Evolutionary conservation across 2,888 invertebrate genomes (phyloP), one percentile per base, ranked within the genome.

Genomic region (Lasioglossum zephyrum): DNA sequence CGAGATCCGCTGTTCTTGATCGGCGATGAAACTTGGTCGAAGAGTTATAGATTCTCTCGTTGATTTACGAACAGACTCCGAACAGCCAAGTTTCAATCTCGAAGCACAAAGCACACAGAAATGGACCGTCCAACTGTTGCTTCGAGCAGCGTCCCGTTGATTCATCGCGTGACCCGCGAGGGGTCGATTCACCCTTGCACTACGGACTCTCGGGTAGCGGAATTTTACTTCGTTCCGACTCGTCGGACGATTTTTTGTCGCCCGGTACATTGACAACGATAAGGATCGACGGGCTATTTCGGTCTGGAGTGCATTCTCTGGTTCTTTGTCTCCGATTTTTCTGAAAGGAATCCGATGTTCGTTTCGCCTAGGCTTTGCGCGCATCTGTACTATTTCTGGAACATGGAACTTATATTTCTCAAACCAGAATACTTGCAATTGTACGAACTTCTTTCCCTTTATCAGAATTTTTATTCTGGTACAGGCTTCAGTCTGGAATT

Each of bases 61-160:
- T 47, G 16, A 47, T 47, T 47, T 47, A 47, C 16, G 5, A 39
- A 39, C 39, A 39, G 16, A 47, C 4, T 2, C 6, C 49, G 22
- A 9, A 22, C 53, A 22, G 53, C 9, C 53, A 53, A 53, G 53
- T 53, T 22, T 53, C 53, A 53, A 22, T 53, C 53, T n/a, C n/a
- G 57, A 57, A 57, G 9, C 53, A 53, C 57, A 9, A 57, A 57
- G 31, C 63, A 31, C 60, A 13, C 63, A 63, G 63, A 31, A 31
- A 63, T 63, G 49, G 31, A 22, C 16, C 75, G 53, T 57, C 36
- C 57, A 70, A 57, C 77, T 77, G 84, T 78, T 82, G 82, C 84
- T 69, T 63, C 77, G 13, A 49, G 26, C 16, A 18, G 44, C 36
- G 36, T 77, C 44, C 74, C 31, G 39, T 74, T n/a, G 57, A 76